Evolutionary conservation across 2,797 vertebrate species (phyloP).

Genomic region (Pogoniulus pusillus): DNA sequence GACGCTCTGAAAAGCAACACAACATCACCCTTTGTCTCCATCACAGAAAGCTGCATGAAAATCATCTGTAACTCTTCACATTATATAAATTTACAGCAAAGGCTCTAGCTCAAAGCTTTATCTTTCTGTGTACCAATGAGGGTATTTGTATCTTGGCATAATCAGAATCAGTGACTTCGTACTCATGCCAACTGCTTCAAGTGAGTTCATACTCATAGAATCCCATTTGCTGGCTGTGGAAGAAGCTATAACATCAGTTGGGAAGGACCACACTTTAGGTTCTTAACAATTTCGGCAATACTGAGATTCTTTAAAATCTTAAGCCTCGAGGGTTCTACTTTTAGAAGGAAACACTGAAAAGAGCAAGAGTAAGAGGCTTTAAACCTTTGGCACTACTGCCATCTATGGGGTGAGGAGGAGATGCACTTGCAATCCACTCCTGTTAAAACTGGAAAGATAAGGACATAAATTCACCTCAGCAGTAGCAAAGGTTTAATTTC

Average conservation of each 20-base stretch:
- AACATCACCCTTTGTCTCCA: background rate
- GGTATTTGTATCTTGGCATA: background rate
- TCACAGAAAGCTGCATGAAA: background rate
- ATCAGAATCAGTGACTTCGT: background rate
- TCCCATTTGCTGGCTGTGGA: background rate
- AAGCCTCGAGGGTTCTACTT: background rate
- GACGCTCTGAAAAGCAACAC: background rate
- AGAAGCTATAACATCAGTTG: background rate
- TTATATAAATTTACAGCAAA: background rate
- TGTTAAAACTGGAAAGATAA: background rate
- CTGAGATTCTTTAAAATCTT: background rate
- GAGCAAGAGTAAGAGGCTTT: background rate
- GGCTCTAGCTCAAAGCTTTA: background rate
- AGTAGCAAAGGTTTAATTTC: background rate
- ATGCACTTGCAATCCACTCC: background rate
- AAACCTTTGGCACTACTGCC: constrained; percentile 56
- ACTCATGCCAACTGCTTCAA: background rate
- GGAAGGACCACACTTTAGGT: fast-evolving
- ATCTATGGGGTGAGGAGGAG: constrained; percentile 11
- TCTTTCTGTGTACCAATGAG: background rate
- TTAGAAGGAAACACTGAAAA: background rate
- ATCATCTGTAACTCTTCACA: background rate
- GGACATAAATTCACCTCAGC: background rate
- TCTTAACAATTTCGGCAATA: background rate
- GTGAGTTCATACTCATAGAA: background rate